Percentiles rank a stretch among this genome's conserved stretches.
Conservation (phyloP, 2,113 vertebrate genomes). For the Pollachius pollachius region DNA sequence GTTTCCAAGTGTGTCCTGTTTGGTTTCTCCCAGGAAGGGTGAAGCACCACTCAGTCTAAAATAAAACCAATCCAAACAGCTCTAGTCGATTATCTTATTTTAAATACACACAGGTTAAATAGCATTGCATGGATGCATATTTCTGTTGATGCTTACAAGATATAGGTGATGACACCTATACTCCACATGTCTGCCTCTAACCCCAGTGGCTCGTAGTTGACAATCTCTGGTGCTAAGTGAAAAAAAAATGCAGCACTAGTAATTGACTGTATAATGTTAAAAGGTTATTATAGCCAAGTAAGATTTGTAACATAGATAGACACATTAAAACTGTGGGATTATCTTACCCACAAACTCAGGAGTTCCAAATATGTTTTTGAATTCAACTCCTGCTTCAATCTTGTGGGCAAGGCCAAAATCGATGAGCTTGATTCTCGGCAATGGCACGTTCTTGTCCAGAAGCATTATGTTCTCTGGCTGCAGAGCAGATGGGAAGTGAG, state of each 20-base stretch:
- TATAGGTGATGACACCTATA: constrained; percentile 97
- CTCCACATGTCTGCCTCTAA: constrained; percentile 97
- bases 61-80: not conserved
- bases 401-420: constrained; percentile 95
- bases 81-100: not conserved
- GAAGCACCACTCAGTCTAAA: constrained; percentile 92
- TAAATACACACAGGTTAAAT: not conserved
- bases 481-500: constrained; percentile 30
- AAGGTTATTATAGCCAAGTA: not conserved
- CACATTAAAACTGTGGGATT: not conserved
- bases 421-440: constrained; percentile 93
- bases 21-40: constrained; percentile 93
- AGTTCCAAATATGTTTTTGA: constrained; percentile 97
- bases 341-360: constrained; percentile 94
- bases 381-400: constrained; percentile 94
- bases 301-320: not conserved
- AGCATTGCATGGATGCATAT: not conserved
- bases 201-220: constrained; percentile 94
- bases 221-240: constrained; percentile 92
- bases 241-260: not conserved
- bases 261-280: not conserved
- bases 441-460: constrained; percentile 85
- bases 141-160: constrained; percentile 81
- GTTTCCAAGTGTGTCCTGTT: constrained; percentile 92
- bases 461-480: constrained; percentile 99